These are phyloP conservation scores for Phainopepla nitens DNA, from an alignment of 2,113 vertebrate species.

Conservation along the genomic window DNA sequence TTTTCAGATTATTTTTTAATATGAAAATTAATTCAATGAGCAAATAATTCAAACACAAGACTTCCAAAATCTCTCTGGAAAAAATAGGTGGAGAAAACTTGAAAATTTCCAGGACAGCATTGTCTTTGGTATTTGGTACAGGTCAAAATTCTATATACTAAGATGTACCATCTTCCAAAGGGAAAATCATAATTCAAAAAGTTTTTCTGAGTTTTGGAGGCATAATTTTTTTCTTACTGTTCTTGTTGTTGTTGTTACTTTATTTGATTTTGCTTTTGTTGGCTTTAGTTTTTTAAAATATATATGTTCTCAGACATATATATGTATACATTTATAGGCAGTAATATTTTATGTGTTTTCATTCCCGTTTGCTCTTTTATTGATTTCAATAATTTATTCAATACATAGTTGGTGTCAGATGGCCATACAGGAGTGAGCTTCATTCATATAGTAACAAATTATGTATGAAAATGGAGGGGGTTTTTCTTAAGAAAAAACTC, in stretches of 20 bases:
- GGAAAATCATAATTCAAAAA: background rate
- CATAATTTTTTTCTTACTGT: fast-evolving
- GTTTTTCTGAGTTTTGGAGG: fast-evolving
- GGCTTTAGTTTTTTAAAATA: background rate
- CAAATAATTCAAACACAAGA: fast-evolving
- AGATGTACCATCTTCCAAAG: background rate
- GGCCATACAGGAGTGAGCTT: background rate
- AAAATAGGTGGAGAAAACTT: background rate
- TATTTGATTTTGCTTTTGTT: background rate
- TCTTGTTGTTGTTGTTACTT: background rate
- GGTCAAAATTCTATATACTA: background rate
- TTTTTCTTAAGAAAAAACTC: background rate
- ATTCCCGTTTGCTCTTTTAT: background rate
- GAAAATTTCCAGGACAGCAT: background rate
- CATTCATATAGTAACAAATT: background rate
- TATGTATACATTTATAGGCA: background rate
- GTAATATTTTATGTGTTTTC: background rate
- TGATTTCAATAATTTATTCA: background rate
- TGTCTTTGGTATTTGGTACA: background rate
- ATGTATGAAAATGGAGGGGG: fast-evolving
- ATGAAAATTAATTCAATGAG: background rate
- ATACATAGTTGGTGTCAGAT: background rate
- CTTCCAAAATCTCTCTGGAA: background rate
- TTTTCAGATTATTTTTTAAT: background rate
- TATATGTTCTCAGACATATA: background rate